Evolutionary conservation across 2,113 vertebrate species (phyloP), one percentile per base, ranked within the genome.

Genomic region (Podarcis cretensis): DNA sequence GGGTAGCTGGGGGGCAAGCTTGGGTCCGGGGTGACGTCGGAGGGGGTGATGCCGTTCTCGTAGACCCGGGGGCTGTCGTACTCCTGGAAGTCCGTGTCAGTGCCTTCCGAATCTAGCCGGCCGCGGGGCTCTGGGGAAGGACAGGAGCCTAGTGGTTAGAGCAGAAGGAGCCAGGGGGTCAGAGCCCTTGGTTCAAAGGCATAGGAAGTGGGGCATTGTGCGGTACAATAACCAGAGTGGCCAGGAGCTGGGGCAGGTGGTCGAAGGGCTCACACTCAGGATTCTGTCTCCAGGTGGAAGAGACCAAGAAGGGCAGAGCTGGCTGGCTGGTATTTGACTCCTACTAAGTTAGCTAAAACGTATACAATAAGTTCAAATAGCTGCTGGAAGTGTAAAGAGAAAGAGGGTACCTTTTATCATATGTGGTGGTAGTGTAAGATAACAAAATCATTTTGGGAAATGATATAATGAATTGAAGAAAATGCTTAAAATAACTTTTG

Each of bases 1-100:
- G 96, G 95, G 75, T 94, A 96, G 6, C 87, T 89, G 0, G 87
- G 81, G 0, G 87, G 87, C 14, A 89, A 66, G 90, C 96, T 96
- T 63, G 96, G 95, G 57, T 96, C 95, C 0, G 96, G 96, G 82
- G 95, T 95, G 40, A 93, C 93, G 25, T 96, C 95, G 3, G 96
- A 96, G 8, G 96, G 96, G 20, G 96, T 96, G 89, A 96, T 93
- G 92, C 96, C 96, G 3, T 96, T 96, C 85, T 96, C 96, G 0
- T 95, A 96, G 23, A 96, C 92, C 81, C 90, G 95, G 25, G 94
- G 94, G 89, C 95, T 96, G 92, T 95, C 95, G 4, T 95, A 95
- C 77, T 96, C 96, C 83, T 95, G 84, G 79, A 93, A 95, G 79
- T 96, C 95, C 12, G 95, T 95, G 91, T 96, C 96, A 0, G 94